Evolutionary conservation across 1,140 invertebrate species (phyloP), one percentile per base, ranked within the genome.

Genomic region (Drosophila tsacasi): DNA sequence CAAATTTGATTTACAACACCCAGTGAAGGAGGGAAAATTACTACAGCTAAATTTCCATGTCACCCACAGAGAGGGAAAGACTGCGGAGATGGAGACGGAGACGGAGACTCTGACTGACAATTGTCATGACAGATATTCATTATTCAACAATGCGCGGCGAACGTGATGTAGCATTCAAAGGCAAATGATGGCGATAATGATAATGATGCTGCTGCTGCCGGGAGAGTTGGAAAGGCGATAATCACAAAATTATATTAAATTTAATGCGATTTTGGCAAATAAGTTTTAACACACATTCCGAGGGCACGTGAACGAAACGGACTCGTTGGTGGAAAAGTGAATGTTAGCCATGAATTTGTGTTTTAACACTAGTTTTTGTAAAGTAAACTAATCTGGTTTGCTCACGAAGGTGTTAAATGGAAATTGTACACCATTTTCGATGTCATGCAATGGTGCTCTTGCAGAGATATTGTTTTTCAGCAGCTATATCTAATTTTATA

Each of bases 1-100:
- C 71, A 83, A 83, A 83, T 89, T 89, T 89, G 84, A 87, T 87
- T 87, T 89, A 78, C 69, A 73, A 73, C 67, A 71, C 60, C 50
- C 39, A 35, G 49, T 50, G 46, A 78, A 72, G 23, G 63, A 47
- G n/a, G 49, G 25, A 67, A 37, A 68, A 46, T 30, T 55, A 30
- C 44, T 57, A 40, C 63, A 71, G 63, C 64, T n/a, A 68, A 68
- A 71, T 71, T 71, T 71, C 64, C 64, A 67, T 71, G 67, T 68
- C 67, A 71, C 49, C 63, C 67, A 71, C 67, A 55, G 63, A 71
- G 17, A 37, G 40, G 64, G 23, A 46, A 25, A 46, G 42, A 47
- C 55, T 52, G 32, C 10, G 10, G 32, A 5, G 32, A 12, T 5
- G 32, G 32, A 37, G 35, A 12, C 12, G 32, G 32, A 37, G 35